phyloP scores from a whole-genome alignment of 2,113 vertebrate species.

The Lamprotornis superbus region DNA sequence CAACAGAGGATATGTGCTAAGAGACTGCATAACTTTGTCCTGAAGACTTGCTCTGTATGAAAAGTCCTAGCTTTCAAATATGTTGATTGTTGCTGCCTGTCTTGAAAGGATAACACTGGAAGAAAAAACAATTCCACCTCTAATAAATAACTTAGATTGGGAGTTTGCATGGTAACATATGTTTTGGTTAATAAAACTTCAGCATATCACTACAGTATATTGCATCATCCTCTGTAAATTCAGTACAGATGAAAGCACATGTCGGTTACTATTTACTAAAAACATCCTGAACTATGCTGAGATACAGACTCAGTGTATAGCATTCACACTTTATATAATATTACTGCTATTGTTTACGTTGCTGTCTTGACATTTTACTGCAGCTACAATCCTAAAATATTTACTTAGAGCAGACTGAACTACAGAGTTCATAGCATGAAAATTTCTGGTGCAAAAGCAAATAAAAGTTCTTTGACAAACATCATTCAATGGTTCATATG shows the following conservation, averaged over 20 bases:
- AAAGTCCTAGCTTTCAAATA: not conserved
- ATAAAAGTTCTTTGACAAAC: not conserved
- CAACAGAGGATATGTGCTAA: not conserved
- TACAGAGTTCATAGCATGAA: not conserved
- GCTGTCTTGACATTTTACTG: not conserved
- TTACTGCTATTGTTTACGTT: not conserved
- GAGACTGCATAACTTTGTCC: not conserved
- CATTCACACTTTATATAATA: not conserved
- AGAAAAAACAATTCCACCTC: not conserved
- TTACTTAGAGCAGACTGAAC: not conserved
- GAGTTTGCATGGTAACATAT: not conserved
- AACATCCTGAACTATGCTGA: rapidly evolving
- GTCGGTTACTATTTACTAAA: not conserved
- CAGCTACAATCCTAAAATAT: not conserved
- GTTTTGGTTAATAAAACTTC: not conserved
- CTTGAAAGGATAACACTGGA: not conserved
- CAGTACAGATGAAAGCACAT: not conserved
- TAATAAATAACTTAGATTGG: not conserved
- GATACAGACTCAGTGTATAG: not conserved
- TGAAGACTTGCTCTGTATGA: not conserved
- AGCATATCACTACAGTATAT: not conserved
- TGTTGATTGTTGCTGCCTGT: not conserved
- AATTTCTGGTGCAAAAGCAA: not conserved
- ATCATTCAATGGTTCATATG: not conserved
- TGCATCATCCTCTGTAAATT: not conserved